Evolutionary conservation across 2,888 invertebrate species (phyloP).

Genomic region (Caradrina clavipalpis): DNA sequence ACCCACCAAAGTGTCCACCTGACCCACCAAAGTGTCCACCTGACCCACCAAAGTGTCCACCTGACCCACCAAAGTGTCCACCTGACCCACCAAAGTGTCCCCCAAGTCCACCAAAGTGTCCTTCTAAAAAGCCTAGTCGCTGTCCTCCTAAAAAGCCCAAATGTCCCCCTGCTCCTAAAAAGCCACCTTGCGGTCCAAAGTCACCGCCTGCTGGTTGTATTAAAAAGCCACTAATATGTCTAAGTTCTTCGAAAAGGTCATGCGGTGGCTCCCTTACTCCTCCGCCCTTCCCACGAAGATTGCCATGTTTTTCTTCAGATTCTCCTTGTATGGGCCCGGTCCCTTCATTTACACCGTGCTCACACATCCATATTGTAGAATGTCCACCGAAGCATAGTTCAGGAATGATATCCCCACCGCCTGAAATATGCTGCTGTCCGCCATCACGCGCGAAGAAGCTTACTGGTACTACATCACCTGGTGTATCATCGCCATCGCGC

Average conservation of each 20-base stretch:
- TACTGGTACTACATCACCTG: no score
- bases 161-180: neutral
- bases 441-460: neutral
- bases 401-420: neutral
- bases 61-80: neutral
- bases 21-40: neutral
- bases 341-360: conserved; percentile 16
- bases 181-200: neutral
- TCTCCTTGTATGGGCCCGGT: neutral
- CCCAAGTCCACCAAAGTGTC: neutral
- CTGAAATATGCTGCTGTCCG: neutral
- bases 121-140: neutral
- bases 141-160: neutral
- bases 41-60: neutral
- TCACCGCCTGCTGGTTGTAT: no score
- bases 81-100: neutral
- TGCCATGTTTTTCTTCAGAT: neutral
- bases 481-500: no score
- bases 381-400: conserved; percentile 6
- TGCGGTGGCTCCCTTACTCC: neutral
- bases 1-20: no score
- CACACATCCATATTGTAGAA: conserved; percentile 8
- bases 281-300: neutral
- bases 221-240: neutral
- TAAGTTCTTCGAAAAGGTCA: neutral